Evolutionary conservation across 2,797 vertebrate genomes (phyloP).

Genomic region (Muraenolepis orangiensis): DNA sequence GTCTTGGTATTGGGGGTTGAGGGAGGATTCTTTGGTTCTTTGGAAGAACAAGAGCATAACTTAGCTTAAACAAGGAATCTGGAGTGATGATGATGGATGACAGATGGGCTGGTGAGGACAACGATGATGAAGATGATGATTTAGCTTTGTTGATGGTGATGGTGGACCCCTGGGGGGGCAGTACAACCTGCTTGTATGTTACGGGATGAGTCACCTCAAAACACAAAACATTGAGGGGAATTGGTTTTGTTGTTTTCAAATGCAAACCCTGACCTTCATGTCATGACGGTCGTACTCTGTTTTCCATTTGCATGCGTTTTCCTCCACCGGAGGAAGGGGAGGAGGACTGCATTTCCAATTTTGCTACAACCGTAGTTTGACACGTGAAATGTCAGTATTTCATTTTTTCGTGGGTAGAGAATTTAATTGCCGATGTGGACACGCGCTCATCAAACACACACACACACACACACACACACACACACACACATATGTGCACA

Average conservation of each 20-base stretch:
- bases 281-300: too few relatives aligned
- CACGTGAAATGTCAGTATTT: slow-evolving; percentile 38
- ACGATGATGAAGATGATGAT: slow-evolving; percentile 16
- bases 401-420: slow-evolving; percentile 33
- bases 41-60: too few relatives aligned
- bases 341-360: slow-evolving; percentile 49
- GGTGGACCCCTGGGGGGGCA: slow-evolving; percentile 36
- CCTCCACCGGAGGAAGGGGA: slow-evolving; percentile 28
- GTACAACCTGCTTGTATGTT: slow-evolving; percentile 24
- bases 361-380: slow-evolving; percentile 33
- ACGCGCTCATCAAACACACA: slow-evolving; percentile 6
- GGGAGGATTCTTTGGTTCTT: too few relatives aligned
- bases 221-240: slow-evolving; percentile 20
- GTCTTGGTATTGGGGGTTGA: too few relatives aligned
- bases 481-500: too few relatives aligned
- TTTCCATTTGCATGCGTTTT: slow-evolving; percentile 45
- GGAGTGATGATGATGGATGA: not conserved
- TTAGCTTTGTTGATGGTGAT: slow-evolving; percentile 6
- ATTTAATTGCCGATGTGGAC: slow-evolving; percentile 31
- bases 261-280: slow-evolving; percentile 25
- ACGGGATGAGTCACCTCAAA: slow-evolving; percentile 45
- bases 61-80: too few relatives aligned
- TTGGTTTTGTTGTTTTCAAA: slow-evolving; percentile 45
- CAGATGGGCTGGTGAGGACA: slow-evolving; percentile 7
- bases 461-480: not conserved